Base-by-base conservation (phyloP, 2,113 vertebrate species). In the Panthera tigris region DNA sequence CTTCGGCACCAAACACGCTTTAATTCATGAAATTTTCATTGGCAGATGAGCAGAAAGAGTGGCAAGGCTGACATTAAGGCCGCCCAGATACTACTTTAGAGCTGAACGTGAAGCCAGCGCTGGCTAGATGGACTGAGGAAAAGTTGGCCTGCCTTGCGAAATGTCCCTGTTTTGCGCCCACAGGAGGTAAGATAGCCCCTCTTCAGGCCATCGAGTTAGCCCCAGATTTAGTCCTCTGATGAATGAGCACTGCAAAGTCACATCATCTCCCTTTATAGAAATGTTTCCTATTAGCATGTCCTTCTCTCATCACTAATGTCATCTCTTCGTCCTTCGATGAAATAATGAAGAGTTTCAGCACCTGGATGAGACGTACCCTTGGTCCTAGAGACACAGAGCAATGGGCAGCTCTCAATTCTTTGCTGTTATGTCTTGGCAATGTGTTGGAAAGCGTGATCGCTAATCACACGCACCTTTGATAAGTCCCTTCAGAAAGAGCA, bases 401-500 rank as follows among this genome's bases (percentile, higher is more conserved):
- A 14, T 65, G 45, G 36, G 79, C 48, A 85, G 11, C 31, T 86
- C 73, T 94, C 68, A 93, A 78, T 94, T 93, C 39, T 91, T 82
- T 57, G 52, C 80, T 61, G 23, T 33, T 95, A 74, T 1, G 82
- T 91, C 19, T 97, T 84, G 69, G 71, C 21, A 73, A 10, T 41
- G 27, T 79, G 94, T 95, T 61, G 61, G 45, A 89, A 50, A 97
- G 93, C 15, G 19, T 31, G 48, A 81, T 69, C 10, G 95, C 55
- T 96, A 85, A 97, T 93, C 89, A 73, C 13, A 95, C 11, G 15
- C 1, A 76, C 45, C 29, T 94, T 94, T 80, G 50, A 85, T 79
- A 94, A 91, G 95, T 91, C 21, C 80, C n/a, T 74, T 69, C 94
- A 93, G 57, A 94, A 96, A 96, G 23, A 45, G 8, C 8, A 86